phyloP scores from a whole-genome alignment of 2,888 invertebrate species.

The Philereme vetulata region DNA sequence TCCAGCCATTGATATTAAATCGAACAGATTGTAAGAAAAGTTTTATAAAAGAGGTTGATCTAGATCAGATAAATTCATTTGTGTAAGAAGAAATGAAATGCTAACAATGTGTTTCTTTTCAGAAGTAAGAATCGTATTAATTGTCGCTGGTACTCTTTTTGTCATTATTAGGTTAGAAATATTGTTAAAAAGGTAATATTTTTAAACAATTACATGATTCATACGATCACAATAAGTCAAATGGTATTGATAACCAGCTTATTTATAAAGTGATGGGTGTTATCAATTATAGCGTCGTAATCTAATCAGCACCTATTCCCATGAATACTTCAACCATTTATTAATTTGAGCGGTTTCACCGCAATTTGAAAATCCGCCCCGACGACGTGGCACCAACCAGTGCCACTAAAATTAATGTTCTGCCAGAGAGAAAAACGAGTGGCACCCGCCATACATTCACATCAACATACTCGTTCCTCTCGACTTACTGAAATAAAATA shows the following conservation, averaged over 20 bases:
- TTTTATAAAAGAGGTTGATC: no score
- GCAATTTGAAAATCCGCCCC: constrained; percentile 73
- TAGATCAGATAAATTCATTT: no score
- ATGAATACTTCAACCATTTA: constrained; percentile 56
- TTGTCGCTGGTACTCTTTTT: no score
- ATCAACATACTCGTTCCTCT: constrained; percentile 50
- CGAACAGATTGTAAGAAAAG: constrained; percentile 5
- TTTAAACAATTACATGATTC: no score
- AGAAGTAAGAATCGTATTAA: no score
- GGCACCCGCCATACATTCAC: constrained; percentile 57
- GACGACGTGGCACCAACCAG: constrained; percentile 65
- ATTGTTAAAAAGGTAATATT: no score
- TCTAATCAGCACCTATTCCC: constrained; percentile 21
- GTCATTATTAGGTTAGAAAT: no score
- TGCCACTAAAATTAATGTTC: constrained; percentile 81
- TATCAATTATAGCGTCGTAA: constrained; percentile 1
- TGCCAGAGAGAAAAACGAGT: constrained; percentile 81
- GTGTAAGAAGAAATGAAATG: no score
- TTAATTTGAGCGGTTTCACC: constrained; percentile 67
- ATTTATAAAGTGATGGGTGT: not conserved
- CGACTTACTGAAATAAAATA: constrained; percentile 57
- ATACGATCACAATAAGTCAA: no score
- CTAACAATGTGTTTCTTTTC: no score
- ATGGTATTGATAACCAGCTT: no score
- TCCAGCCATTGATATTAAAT: constrained; percentile 42